Evolutionary conservation across 2,888 invertebrate species (phyloP).

Genomic region (Noctua janthe): DNA sequence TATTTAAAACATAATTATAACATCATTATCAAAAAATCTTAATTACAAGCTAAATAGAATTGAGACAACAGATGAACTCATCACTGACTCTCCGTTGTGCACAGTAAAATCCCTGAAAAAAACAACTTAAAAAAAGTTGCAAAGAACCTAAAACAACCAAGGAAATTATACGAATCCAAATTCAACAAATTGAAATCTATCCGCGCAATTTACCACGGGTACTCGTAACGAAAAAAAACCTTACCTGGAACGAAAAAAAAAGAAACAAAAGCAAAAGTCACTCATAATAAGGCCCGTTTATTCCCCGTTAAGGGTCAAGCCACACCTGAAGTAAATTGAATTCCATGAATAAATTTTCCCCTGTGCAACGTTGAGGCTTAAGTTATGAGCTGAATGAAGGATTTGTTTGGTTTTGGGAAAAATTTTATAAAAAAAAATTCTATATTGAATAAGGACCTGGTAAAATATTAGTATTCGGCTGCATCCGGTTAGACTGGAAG

Average conservation of each 20-base stretch:
- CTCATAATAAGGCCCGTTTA: slow-evolving; percentile 84
- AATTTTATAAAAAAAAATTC: too few species aligned
- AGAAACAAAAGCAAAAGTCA: slow-evolving; percentile 82
- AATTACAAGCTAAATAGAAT: background rate
- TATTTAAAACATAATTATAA: too few species aligned
- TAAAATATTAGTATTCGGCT: too few species aligned
- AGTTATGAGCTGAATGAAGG: slow-evolving; percentile 57
- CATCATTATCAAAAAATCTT: background rate
- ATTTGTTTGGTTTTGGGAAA: slow-evolving; percentile 19
- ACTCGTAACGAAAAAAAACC: slow-evolving; percentile 44
- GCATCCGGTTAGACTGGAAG: too few species aligned
- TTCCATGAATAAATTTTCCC: slow-evolving; percentile 87
- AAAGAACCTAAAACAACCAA: slow-evolving; percentile 26
- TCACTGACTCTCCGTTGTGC: background rate
- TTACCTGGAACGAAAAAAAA: slow-evolving; percentile 64
- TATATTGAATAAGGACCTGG: background rate
- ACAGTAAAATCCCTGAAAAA: background rate
- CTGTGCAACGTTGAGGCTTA: slow-evolving; percentile 65
- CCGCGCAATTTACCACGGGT: slow-evolving; percentile 48
- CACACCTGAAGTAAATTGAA: slow-evolving; percentile 88
- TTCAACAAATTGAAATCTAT: slow-evolving; percentile 62
- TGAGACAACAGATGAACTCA: background rate
- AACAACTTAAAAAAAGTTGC: slow-evolving; percentile 3
- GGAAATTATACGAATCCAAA: slow-evolving; percentile 41
- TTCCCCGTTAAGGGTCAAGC: slow-evolving; percentile 87